Percentiles rank a stretch among this genome's conserved stretches.
Conservation (phyloP, 1,140 invertebrate species). For the Solen grandis region DNA sequence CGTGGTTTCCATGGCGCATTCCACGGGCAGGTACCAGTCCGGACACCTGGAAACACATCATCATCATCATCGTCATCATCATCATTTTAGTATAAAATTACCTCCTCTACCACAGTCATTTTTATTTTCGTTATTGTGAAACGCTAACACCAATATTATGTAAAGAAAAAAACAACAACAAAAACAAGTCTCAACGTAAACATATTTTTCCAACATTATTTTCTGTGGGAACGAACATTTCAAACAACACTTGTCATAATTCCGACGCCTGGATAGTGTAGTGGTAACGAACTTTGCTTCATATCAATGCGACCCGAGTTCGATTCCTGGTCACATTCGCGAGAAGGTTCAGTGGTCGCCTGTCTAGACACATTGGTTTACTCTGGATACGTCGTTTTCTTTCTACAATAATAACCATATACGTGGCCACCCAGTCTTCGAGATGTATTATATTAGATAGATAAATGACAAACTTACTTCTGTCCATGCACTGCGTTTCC, state of each 20-base stretch:
- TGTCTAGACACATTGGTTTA: neutral
- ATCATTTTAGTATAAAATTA: neutral
- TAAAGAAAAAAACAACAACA: neutral
- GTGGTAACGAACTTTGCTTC: too few species aligned
- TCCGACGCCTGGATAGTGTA: too few species aligned
- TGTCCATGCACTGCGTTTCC: conserved; percentile 19
- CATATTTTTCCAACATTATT: too few species aligned
- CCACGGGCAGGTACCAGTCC: conserved; percentile 36
- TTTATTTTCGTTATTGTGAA: neutral
- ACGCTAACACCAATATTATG: neutral
- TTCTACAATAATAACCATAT: neutral
- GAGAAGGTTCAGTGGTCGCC: neutral
- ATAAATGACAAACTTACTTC: conserved; percentile 24
- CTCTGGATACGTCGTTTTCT: neutral
- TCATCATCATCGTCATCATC: neutral
- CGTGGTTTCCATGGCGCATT: conserved; percentile 29
- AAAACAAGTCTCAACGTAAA: neutral
- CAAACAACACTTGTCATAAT: too few species aligned
- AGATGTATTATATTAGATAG: neutral
- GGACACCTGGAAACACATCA: conserved; percentile 41
- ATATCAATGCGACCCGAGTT: too few species aligned
- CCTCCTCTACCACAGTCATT: too few species aligned
- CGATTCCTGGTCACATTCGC: neutral
- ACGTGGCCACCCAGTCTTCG: neutral
- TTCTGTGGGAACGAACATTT: too few species aligned